A percentile compares a stretch with the other conserved stretches of the same genome.
These are phyloP conservation scores for Drosophila formosana DNA, from an alignment of 2,888 invertebrate species.

Conservation along the genomic window DNA sequence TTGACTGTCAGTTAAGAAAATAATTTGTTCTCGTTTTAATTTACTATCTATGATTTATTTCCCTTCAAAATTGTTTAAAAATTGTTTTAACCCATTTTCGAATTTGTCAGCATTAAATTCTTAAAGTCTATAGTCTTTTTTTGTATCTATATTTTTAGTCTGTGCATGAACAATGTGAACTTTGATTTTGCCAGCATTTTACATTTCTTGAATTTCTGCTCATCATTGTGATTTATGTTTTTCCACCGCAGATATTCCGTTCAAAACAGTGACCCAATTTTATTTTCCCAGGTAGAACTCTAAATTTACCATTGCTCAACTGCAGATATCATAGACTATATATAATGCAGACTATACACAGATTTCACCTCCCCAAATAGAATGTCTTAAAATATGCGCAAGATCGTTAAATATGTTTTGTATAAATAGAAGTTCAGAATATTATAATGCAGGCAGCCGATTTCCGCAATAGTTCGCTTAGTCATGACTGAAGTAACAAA, in stretches of 20 bases:
- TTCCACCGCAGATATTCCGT: neutral
- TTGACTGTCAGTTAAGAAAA: too few relatives aligned
- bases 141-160: too few relatives aligned
- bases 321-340: neutral
- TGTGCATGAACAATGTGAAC: too few relatives aligned
- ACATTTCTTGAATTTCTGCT: neutral
- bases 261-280: constrained; percentile 10
- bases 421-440: constrained; percentile 28
- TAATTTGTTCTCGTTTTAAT: too few relatives aligned
- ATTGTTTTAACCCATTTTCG: too few relatives aligned
- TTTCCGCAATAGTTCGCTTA: neutral
- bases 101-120: too few relatives aligned
- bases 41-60: too few relatives aligned
- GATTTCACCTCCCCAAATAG: constrained; percentile 3
- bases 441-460: constrained; percentile 1
- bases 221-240: neutral
- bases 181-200: neutral
- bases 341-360: neutral
- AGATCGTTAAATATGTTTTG: constrained; percentile 12
- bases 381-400: constrained; percentile 15
- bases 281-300: constrained; percentile 5
- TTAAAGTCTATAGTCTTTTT: too few relatives aligned
- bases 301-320: neutral
- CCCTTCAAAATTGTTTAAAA: too few relatives aligned
- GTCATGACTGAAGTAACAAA: neutral